Conservation (phyloP, 2,888 invertebrate genomes). For the Helobdella robusta region DNA sequence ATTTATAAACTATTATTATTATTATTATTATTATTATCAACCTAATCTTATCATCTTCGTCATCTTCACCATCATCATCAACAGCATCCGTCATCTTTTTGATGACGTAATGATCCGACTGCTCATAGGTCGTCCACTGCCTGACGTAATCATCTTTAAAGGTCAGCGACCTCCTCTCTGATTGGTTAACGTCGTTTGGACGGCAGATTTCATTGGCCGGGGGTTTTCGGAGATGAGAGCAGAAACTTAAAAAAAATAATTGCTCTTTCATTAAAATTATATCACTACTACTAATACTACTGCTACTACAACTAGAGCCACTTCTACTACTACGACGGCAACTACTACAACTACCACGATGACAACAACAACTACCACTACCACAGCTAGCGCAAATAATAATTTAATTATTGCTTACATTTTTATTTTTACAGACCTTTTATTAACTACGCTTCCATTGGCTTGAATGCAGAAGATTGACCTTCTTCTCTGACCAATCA, state of each 20-base stretch:
- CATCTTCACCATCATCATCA: too few relatives aligned
- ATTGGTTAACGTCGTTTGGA: constrained; percentile 29
- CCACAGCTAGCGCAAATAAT: constrained; percentile 1
- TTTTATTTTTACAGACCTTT: constrained; percentile 25
- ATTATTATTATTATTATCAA: too few relatives aligned
- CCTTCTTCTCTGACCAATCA: constrained; percentile 30
- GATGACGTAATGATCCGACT: constrained; percentile 23
- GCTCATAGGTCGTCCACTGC: constrained; percentile 31
- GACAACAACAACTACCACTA: constrained; percentile 1
- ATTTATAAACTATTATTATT: not conserved
- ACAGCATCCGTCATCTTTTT: too few relatives aligned
- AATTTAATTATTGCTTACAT: not conserved
- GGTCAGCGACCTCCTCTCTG: not conserved
- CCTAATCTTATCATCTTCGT: too few relatives aligned
- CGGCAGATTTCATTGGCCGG: constrained; percentile 31
- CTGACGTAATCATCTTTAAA: constrained; percentile 32
- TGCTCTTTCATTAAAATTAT: not conserved
- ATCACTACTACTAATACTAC: not conserved
- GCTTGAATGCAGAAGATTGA: constrained; percentile 30
- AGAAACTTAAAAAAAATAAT: constrained; percentile 29
- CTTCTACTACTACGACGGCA: not conserved
- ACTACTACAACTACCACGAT: constrained; percentile 2
- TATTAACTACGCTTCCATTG: constrained; percentile 26
- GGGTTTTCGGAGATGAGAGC: constrained; percentile 29
- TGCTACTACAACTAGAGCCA: not conserved